phyloP scores from a whole-genome alignment of 1,140 invertebrate genomes.

The Pomacea maculata region DNA sequence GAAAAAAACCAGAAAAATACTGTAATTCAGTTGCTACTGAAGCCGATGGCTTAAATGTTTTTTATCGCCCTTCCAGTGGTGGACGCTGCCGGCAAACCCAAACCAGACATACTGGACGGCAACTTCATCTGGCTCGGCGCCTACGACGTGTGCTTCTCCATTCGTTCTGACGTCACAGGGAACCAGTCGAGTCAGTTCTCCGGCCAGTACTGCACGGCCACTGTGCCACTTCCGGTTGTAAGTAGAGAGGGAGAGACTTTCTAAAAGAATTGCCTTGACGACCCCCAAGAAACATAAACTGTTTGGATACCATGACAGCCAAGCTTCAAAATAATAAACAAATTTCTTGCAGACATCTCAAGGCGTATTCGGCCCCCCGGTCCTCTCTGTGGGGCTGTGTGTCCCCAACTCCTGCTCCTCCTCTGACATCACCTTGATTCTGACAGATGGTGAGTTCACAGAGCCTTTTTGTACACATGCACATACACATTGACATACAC shows the following conservation, averaged over 20 bases:
- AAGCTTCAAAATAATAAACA: too few relatives aligned
- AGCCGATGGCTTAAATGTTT: too few relatives aligned
- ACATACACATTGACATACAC: not conserved
- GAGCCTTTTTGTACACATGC: not conserved
- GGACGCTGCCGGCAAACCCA: conserved; percentile 32
- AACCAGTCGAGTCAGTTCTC: too few relatives aligned
- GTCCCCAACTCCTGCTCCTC: not conserved
- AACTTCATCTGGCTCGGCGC: conserved; percentile 27
- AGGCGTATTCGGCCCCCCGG: not conserved
- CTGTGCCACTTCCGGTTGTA: too few relatives aligned
- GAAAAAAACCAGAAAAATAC: too few relatives aligned
- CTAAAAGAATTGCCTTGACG: too few relatives aligned
- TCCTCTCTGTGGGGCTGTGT: not conserved
- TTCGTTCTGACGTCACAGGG: conserved; percentile 6
- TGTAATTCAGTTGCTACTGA: too few relatives aligned
- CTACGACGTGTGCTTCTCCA: conserved; percentile 24
- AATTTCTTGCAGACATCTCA: not conserved
- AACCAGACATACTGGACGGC: conserved; percentile 9
- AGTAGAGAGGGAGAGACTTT: too few relatives aligned
- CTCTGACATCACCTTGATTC: not conserved
- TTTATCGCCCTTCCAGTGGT: conserved; percentile 23
- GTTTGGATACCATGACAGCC: too few relatives aligned
- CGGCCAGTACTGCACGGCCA: too few relatives aligned
- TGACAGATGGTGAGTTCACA: not conserved
- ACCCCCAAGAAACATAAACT: too few relatives aligned